Evolutionary conservation across 2,888 invertebrate genomes (phyloP).

Genomic region (Hofmannophila pseudospretella): DNA sequence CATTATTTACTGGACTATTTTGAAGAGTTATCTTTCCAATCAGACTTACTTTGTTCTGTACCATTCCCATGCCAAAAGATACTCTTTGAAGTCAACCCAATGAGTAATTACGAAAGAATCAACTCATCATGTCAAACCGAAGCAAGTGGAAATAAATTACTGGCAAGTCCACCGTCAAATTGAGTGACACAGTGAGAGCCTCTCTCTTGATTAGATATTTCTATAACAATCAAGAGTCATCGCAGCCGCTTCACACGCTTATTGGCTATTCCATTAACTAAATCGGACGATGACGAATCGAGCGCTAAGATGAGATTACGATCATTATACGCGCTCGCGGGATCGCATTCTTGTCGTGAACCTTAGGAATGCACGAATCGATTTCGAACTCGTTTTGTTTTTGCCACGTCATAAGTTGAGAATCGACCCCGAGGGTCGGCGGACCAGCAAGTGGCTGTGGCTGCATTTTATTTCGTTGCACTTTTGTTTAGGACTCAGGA

Average conservation of each 20-base stretch:
- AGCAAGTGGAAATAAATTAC: no score
- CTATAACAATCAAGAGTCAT: constrained; percentile 42
- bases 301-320: constrained; percentile 71
- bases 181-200: not conserved
- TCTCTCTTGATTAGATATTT: constrained; percentile 6
- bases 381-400: constrained; percentile 72
- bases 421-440: not conserved
- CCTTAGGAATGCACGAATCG: constrained; percentile 71
- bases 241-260: constrained; percentile 60
- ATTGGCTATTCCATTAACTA: constrained; percentile 72
- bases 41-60: no score
- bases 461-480: no score
- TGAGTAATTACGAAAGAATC: no score
- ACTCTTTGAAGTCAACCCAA: no score
- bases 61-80: no score
- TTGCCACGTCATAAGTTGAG: constrained; percentile 72
- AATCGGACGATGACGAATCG: constrained; percentile 75
- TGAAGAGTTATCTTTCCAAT: no score
- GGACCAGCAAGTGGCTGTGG: no score
- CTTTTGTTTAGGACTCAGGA: no score
- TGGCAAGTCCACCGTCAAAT: not conserved
- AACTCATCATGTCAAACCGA: no score
- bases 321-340: constrained; percentile 64
- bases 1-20: no score
- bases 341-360: constrained; percentile 63